Evolutionary conservation across 2,888 invertebrate genomes (phyloP).

Genomic region (Argynnis bischoffii): DNA sequence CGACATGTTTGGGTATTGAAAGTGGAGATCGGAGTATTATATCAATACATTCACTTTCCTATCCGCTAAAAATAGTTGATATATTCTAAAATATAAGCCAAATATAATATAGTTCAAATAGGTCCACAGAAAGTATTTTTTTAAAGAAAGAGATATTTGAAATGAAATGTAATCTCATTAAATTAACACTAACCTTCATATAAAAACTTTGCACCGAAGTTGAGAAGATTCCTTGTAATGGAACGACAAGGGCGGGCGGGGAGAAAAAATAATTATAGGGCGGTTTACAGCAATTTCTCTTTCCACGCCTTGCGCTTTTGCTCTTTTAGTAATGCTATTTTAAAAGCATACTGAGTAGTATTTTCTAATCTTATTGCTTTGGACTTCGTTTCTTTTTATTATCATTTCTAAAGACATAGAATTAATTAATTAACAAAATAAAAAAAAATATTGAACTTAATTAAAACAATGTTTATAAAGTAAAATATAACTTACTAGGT

Average conservation of each 20-base stretch:
- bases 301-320: conserved; percentile 43
- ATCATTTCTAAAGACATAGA: not conserved
- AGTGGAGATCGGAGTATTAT: too few relatives aligned
- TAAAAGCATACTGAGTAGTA: conserved; percentile 16
- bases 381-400: not conserved
- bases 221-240: conserved; percentile 62
- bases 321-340: conserved; percentile 31
- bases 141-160: not conserved
- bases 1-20: too few relatives aligned
- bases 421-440: too few relatives aligned
- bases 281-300: conserved; percentile 55
- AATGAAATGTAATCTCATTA: conserved; percentile 6
- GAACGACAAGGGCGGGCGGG: conserved; percentile 53
- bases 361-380: conserved; percentile 2
- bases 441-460: too few relatives aligned
- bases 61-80: too few relatives aligned
- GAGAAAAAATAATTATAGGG: conserved; percentile 61
- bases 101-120: too few relatives aligned
- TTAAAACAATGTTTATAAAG: too few relatives aligned
- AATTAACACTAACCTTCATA: conserved; percentile 7
- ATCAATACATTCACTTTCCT: too few relatives aligned
- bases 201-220: conserved; percentile 13
- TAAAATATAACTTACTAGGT: too few relatives aligned
- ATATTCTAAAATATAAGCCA: too few relatives aligned
- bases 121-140: not conserved